Evolutionary conservation across 2,113 vertebrate species (phyloP).

Genomic region (Myocastor coypus): DNA sequence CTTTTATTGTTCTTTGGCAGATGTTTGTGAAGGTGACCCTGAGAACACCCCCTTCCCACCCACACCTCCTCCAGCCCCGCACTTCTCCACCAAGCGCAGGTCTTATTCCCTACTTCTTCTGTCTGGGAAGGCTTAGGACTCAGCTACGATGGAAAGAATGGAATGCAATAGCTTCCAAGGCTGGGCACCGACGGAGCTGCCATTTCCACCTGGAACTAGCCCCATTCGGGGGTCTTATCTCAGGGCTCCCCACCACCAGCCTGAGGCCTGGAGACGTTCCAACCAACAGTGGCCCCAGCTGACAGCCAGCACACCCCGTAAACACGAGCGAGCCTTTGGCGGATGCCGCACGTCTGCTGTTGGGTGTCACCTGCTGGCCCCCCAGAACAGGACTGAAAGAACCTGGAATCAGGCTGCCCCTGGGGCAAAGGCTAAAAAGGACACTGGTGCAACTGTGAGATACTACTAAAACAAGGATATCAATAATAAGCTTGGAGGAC

Average conservation of each 20-base stretch:
- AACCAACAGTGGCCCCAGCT: not conserved
- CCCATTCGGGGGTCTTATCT: not conserved
- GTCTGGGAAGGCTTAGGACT: not conserved
- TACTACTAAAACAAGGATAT: not conserved
- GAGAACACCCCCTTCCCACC: not conserved
- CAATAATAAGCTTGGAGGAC: not conserved
- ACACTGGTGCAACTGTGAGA: not conserved
- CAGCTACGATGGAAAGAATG: not conserved
- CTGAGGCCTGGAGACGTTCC: not conserved
- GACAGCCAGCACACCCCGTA: fast-evolving
- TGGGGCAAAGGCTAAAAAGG: not conserved
- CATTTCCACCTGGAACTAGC: not conserved
- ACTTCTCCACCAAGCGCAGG: not conserved
- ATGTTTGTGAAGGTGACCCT: not conserved
- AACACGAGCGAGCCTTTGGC: not conserved
- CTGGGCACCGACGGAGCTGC: not conserved
- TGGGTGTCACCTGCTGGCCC: not conserved
- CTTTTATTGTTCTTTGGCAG: not conserved
- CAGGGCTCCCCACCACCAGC: not conserved
- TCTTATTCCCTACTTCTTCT: not conserved
- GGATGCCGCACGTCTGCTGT: not conserved
- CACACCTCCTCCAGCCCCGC: not conserved
- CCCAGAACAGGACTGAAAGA: not conserved
- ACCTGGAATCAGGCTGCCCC: not conserved
- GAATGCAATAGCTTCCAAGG: not conserved